A percentile compares a stretch with the other conserved stretches of the same genome.
Evolutionary conservation across 2,888 invertebrate species (phyloP).

Genomic region (Melitaea athalia): DNA sequence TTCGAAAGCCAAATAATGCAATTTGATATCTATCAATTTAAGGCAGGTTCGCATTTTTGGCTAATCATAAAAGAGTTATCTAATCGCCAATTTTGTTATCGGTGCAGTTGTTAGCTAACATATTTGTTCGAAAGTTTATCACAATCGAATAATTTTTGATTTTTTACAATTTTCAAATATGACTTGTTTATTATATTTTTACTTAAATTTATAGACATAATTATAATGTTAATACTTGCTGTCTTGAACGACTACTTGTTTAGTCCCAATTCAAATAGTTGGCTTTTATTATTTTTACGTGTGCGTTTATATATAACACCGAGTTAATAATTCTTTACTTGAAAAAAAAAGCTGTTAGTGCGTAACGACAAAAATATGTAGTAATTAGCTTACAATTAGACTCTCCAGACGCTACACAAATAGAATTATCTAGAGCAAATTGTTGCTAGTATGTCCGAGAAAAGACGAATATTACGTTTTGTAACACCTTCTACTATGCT

Average conservation of each 20-base stretch:
- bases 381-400: slow-evolving; percentile 59
- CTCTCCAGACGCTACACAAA: slow-evolving; percentile 55
- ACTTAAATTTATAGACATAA: no score
- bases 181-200: no score
- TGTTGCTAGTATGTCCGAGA: slow-evolving; percentile 22
- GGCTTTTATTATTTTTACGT: not conserved
- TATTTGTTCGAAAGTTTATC: no score
- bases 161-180: no score
- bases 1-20: no score
- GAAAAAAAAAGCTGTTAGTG: slow-evolving; percentile 35
- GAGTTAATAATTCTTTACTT: slow-evolving; percentile 24
- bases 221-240: no score
- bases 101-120: not conserved
- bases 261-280: no score
- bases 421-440: slow-evolving; percentile 48
- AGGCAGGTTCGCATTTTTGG: no score
- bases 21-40: no score
- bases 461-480: not conserved
- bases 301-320: not conserved
- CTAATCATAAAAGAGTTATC: not conserved
- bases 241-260: no score
- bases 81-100: slow-evolving; percentile 2
- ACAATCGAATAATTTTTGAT: no score
- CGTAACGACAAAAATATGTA: slow-evolving; percentile 63
- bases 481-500: not conserved